These are phyloP conservation scores for Dreissena polymorpha DNA, from an alignment of 1,140 invertebrate species.

Conservation along the genomic window DNA sequence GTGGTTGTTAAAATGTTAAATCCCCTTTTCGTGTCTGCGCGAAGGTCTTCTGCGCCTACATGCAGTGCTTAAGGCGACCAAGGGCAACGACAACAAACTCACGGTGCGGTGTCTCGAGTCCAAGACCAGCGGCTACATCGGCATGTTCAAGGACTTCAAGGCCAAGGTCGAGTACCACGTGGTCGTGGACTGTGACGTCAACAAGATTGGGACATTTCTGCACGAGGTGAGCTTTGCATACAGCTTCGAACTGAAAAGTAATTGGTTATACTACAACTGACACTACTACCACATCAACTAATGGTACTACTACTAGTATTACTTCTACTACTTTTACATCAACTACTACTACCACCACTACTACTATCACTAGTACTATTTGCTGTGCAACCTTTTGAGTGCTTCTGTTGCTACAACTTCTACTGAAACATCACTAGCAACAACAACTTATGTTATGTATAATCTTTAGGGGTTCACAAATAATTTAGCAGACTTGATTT, in stretches of 20 bases:
- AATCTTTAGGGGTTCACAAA: too few relatives aligned
- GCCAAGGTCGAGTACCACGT: conserved; percentile 86
- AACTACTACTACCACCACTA: too few relatives aligned
- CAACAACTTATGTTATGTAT: too few relatives aligned
- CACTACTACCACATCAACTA: too few relatives aligned
- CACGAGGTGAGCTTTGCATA: conserved; percentile 65
- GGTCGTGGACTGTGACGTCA: conserved; percentile 86
- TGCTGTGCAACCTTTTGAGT: too few relatives aligned
- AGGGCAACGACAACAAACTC: conserved; percentile 81
- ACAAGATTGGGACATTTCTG: conserved; percentile 64
- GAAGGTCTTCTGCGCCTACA: conserved; percentile 94
- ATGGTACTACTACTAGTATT: too few relatives aligned
- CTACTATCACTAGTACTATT: too few relatives aligned
- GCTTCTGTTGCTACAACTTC: too few relatives aligned
- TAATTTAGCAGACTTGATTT: too few relatives aligned
- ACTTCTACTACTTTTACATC: conserved; percentile 68
- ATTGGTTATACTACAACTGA: too few relatives aligned
- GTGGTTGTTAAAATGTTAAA: too few relatives aligned
- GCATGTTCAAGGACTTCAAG: conserved; percentile 89
- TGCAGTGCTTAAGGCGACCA: conserved; percentile 94
- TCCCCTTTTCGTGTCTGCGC: conserved; percentile 27
- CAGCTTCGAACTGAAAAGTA: neutral
- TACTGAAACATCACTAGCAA: too few relatives aligned
- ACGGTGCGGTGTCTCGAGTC: conserved; percentile 71
- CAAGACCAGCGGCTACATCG: conserved; percentile 75